Evolutionary conservation across 2,888 invertebrate genomes (phyloP).

Genomic region (Pseudoips prasinana): DNA sequence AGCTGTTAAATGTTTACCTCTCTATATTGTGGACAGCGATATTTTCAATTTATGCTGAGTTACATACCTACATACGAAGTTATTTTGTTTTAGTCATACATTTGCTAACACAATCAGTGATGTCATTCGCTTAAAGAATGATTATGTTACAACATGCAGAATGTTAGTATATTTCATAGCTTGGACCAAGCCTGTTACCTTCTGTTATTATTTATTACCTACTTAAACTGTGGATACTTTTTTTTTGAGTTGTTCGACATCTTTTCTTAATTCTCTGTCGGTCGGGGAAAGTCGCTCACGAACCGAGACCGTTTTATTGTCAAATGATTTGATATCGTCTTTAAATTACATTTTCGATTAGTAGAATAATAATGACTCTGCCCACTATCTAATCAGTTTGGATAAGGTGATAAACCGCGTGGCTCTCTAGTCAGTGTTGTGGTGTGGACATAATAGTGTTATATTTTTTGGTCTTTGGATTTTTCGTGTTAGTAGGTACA

Average conservation of each 20-base stretch:
- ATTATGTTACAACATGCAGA: conserved; percentile 24
- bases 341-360: conserved; percentile 62
- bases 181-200: conserved; percentile 9
- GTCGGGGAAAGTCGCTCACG: conserved; percentile 20
- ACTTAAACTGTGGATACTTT: not conserved
- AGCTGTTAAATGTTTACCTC: too few relatives aligned
- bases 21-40: conserved; percentile 18
- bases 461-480: conserved; percentile 14
- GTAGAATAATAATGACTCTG: conserved; percentile 65
- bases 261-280: not conserved
- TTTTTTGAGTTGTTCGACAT: too few relatives aligned
- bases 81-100: conserved; percentile 34
- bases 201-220: too few relatives aligned
- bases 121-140: conserved; percentile 36
- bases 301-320: conserved; percentile 11
- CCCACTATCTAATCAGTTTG: conserved; percentile 63
- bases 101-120: conserved; percentile 40
- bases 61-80: conserved; percentile 14
- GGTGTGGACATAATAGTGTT: conserved; percentile 42
- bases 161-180: conserved; percentile 9
- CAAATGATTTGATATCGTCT: conserved; percentile 33
- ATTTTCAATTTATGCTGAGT: conserved; percentile 11
- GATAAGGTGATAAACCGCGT: conserved; percentile 61
- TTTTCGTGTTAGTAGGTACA: not conserved
- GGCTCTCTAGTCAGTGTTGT: conserved; percentile 52